Evolutionary conservation across 1,140 invertebrate genomes (phyloP).

Genomic region (Diabrotica undecimpunctata): DNA sequence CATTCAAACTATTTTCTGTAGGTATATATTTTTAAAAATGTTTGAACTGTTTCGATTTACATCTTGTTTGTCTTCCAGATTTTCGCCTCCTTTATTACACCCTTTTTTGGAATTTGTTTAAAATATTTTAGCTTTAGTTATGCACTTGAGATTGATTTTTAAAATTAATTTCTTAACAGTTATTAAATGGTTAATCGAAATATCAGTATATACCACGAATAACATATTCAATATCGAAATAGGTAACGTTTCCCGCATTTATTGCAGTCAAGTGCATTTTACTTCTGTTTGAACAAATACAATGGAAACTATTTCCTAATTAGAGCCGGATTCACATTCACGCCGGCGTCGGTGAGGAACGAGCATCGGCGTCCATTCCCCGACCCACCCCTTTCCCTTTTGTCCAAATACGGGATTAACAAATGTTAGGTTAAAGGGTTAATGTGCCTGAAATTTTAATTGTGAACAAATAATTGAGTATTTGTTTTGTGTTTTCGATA

Average conservation of each 20-base stretch:
- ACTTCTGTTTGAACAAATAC: slow-evolving; percentile 10
- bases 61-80: no score
- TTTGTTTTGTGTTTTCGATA: slow-evolving; percentile 17
- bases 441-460: slow-evolving; percentile 45
- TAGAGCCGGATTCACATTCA: neutral
- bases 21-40: no score
- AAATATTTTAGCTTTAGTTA: no score
- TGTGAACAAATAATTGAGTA: slow-evolving; percentile 40
- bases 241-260: neutral
- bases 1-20: no score
- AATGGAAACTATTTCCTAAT: slow-evolving; percentile 10
- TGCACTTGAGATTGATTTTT: no score
- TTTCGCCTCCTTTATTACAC: no score
- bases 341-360: neutral
- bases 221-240: neutral
- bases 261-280: neutral
- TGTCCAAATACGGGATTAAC: slow-evolving; percentile 32
- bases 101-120: no score
- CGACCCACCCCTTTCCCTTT: slow-evolving; percentile 12
- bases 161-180: no score
- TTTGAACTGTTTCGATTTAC: no score
- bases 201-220: neutral
- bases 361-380: neutral
- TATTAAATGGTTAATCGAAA: no score
- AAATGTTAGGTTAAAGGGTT: slow-evolving; percentile 39